Evolutionary conservation across 2,888 invertebrate genomes (phyloP).

Genomic region (Stenotaenia linearis): DNA sequence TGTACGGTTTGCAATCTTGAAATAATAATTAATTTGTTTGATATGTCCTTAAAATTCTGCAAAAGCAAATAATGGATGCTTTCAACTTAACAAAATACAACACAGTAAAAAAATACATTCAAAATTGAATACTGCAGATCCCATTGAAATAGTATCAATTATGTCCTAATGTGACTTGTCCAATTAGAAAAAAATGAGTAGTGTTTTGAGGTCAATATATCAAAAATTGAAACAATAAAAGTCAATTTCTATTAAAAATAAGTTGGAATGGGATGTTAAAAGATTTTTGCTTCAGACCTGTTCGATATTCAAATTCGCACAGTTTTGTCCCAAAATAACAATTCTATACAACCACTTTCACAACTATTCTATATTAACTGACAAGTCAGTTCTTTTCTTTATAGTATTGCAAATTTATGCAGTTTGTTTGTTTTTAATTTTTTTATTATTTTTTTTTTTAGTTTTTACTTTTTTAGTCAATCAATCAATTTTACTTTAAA

Average conservation of each 20-base stretch:
- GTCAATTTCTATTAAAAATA: not conserved
- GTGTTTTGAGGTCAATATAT: not conserved
- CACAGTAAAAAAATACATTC: not conserved
- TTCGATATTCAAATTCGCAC: not conserved
- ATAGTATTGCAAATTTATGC: not conserved
- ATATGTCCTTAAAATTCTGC: not conserved
- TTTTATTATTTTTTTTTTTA: not conserved
- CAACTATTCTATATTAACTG: not conserved
- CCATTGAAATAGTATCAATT: not conserved
- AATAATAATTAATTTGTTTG: not conserved
- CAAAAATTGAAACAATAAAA: not conserved
- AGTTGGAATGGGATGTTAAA: not conserved
- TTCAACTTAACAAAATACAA: not conserved
- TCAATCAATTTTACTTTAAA: not conserved
- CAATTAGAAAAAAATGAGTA: not conserved
- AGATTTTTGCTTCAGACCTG: not conserved
- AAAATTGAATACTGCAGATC: not conserved
- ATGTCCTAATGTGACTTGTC: not conserved
- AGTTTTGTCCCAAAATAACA: not conserved
- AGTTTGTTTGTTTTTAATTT: not conserved
- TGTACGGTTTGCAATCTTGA: not conserved
- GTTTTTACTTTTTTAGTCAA: not conserved
- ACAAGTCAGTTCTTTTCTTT: not conserved
- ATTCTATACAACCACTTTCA: not conserved
- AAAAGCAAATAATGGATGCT: not conserved